Evolutionary conservation across 1,140 invertebrate species (phyloP).

Genomic region (Coelopa frigida): DNA sequence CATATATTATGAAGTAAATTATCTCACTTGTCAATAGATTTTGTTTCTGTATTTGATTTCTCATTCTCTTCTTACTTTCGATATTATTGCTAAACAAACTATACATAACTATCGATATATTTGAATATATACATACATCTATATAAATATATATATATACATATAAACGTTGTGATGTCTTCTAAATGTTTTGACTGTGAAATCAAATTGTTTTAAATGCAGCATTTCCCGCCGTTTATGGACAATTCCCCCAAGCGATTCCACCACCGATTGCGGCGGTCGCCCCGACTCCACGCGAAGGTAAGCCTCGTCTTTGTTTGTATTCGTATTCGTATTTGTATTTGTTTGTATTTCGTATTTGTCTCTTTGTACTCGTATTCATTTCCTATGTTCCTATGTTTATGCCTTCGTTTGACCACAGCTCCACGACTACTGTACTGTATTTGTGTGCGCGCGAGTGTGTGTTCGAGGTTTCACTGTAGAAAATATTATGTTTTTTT

Average conservation of each 20-base stretch:
- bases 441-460: too few species aligned
- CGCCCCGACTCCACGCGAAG: slow-evolving; percentile 87
- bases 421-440: too few species aligned
- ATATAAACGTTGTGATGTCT: slow-evolving; percentile 41
- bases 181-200: slow-evolving; percentile 44
- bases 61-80: slow-evolving; percentile 1
- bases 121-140: slow-evolving; percentile 1
- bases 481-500: too few species aligned
- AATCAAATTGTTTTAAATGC: slow-evolving; percentile 61
- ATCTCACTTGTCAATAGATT: not conserved
- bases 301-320: slow-evolving; percentile 56
- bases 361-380: slow-evolving; percentile 1
- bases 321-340: not conserved
- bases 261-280: slow-evolving; percentile 85
- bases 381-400: too few species aligned
- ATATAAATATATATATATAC: slow-evolving; percentile 6
- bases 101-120: slow-evolving; percentile 3
- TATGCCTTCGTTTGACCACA: not conserved
- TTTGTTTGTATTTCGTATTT: not conserved
- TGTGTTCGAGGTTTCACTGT: too few species aligned
- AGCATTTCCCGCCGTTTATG: slow-evolving; percentile 91
- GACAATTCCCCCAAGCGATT: slow-evolving; percentile 91
- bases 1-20: not conserved
- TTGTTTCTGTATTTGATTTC: slow-evolving; percentile 3
- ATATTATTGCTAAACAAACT: not conserved